Conservation (phyloP, 2,888 invertebrate species). For the Lordiphosa fenestrarum region DNA sequence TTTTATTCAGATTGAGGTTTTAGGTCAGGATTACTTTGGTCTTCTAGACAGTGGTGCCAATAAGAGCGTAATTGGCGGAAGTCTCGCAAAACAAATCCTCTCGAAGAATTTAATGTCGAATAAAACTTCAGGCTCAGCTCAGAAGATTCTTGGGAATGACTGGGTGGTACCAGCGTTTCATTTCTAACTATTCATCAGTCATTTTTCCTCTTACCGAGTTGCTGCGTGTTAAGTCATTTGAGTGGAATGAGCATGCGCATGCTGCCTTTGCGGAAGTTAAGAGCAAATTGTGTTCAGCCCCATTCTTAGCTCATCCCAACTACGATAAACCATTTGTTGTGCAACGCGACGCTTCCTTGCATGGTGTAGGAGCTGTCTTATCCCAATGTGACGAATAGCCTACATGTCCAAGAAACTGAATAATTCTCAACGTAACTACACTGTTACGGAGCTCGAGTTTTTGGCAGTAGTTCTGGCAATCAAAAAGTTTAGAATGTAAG, state of each 20-base stretch:
- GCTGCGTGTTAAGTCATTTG: conserved; percentile 1
- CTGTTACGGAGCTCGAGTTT: conserved; percentile 7
- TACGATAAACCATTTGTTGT: no score
- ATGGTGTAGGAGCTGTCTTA: no score
- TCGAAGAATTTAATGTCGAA: neutral
- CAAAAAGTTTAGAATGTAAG: neutral
- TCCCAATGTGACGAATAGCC: conserved; percentile 2
- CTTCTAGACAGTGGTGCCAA: no score
- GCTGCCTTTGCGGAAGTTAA: neutral
- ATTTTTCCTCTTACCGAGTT: conserved; percentile 6
- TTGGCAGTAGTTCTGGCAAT: conserved; percentile 5
- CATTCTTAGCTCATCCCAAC: no score
- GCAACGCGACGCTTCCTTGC: no score
- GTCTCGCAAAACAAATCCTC: no score
- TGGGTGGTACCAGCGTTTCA: conserved; percentile 14
- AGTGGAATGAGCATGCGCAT: conserved; percentile 9
- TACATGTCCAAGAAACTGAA: conserved; percentile 21
- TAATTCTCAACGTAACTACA: conserved; percentile 13
- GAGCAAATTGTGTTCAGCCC: no score
- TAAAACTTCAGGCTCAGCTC: conserved; percentile 1
- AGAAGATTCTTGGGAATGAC: conserved; percentile 11
- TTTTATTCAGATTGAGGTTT: no score
- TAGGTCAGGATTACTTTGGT: no score
- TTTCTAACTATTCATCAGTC: conserved; percentile 1
- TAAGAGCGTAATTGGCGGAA: no score